Percentiles rank a stretch among this genome's conserved stretches.
Evolutionary conservation across 2,797 vertebrate genomes (phyloP).

Genomic region (Diplodus puntazzo): DNA sequence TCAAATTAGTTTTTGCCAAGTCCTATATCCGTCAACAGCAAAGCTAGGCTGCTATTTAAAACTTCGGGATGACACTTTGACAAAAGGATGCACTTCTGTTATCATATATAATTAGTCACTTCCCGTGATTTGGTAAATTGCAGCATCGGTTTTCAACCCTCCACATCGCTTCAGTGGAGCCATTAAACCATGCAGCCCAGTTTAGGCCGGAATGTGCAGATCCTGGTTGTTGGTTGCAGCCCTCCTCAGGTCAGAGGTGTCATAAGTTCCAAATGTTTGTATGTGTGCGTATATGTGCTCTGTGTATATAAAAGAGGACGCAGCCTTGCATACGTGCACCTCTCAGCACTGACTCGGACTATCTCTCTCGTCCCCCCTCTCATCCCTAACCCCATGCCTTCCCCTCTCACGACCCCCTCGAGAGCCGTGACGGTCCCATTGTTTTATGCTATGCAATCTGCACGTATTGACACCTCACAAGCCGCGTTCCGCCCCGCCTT

Average conservation of each 20-base stretch:
- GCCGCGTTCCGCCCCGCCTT: constrained; percentile 41
- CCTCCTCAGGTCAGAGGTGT: constrained; percentile 73
- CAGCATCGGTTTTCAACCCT: constrained; percentile 16
- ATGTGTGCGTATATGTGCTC: constrained; percentile 17
- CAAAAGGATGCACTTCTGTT: constrained; percentile 63
- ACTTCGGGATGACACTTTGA: constrained; percentile 49
- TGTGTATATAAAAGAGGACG: constrained; percentile 34
- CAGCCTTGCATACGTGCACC: constrained; percentile 73
- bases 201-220: constrained; percentile 48
- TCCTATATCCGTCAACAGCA: constrained; percentile 59
- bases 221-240: constrained; percentile 59
- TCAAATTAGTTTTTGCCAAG: constrained; percentile 26
- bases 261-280: constrained; percentile 80
- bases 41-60: constrained; percentile 57
- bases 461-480: constrained; percentile 68
- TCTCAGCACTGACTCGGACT: constrained; percentile 61
- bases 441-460: constrained; percentile 71
- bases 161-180: constrained; percentile 27
- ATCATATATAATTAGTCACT: constrained; percentile 62
- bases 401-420: constrained; percentile 52
- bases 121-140: constrained; percentile 66
- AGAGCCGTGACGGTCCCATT: constrained; percentile 70
- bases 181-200: constrained; percentile 52
- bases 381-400: constrained; percentile 47
- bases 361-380: constrained; percentile 31